These are phyloP conservation scores for Nomada lathburiana DNA, from an alignment of 2,888 invertebrate genomes.

Conservation along the genomic window DNA sequence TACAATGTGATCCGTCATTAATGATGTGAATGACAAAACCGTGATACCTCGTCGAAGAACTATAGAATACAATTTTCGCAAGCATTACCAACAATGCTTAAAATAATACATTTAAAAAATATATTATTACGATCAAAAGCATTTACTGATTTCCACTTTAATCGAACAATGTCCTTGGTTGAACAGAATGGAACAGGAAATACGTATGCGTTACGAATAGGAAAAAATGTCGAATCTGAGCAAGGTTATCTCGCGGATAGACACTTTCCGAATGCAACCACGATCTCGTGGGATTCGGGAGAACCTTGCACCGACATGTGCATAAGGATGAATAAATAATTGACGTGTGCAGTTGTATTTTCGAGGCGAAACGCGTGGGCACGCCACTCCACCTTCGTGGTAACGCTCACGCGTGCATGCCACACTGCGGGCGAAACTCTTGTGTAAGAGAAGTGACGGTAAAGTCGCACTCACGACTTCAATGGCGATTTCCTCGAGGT, in stretches of 20 bases:
- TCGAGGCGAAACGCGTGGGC: slow-evolving; percentile 66
- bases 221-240: neutral
- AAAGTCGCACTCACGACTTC: slow-evolving; percentile 51
- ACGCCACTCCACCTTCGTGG: slow-evolving; percentile 64
- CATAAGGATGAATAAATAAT: slow-evolving; percentile 55
- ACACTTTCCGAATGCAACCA: neutral
- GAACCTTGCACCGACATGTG: slow-evolving; percentile 11
- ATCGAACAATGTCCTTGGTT: too few species aligned
- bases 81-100: too few species aligned
- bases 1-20: too few species aligned
- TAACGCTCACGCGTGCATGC: slow-evolving; percentile 70
- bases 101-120: too few species aligned
- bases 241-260: neutral
- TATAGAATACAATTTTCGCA: too few species aligned
- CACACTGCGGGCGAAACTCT: slow-evolving; percentile 51
- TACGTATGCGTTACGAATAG: too few species aligned
- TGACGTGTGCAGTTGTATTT: slow-evolving; percentile 52
- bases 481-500: neutral
- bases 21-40: too few species aligned
- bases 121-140: too few species aligned
- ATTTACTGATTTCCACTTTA: too few species aligned
- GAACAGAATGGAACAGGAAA: too few species aligned
- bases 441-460: slow-evolving; percentile 62
- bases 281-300: slow-evolving; percentile 3
- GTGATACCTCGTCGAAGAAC: too few species aligned